Evolutionary conservation across 64 coral and sea anemone species (phyloP), one percentile per base, ranked within the genome.

Genomic region (Porites australiensis): DNA sequence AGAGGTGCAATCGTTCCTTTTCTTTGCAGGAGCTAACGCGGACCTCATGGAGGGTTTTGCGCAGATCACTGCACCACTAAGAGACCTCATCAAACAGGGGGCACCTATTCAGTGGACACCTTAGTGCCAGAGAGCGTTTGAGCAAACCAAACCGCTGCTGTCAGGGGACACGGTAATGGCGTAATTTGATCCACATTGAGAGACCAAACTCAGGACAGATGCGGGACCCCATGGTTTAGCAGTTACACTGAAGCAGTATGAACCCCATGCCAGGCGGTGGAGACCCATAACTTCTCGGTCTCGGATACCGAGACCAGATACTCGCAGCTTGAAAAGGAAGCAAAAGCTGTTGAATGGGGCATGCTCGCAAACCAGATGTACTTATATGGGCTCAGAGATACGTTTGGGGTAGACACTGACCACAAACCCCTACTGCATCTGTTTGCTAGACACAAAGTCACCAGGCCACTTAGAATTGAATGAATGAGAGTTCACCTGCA

Each of bases 331-430:
- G 65, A 84, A 12, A 92, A 92, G 46, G 64, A 91, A 71, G 64
- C 89, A n/a, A 91, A 91, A 50, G 79, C 89, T 54, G 89, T 91
- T 20, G 79, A 84, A 2, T 91, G 78, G 50, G 69, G 80, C 15
- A 75, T 92, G 18, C 64, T 92, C 10, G 55, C 59, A 46, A 92
- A 92, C 80, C 90, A 86, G 80, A 92, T 92, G 44, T 92, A 92
- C 71, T 78, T 75, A 50, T 92, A 86, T 47, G 43, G 71, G 10
- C 21, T 46, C 71, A 14, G 43, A 74, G 71, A 74, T 20, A 74
- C 4, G 27, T 49, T 74, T 49, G 71, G 48, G 71, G 13, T 74
- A 14, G 71, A 74, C 43, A 74, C 43, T 13, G 43, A 48, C 9
- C 50, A 81, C 78, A 81, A 81, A 45, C 61, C 5, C 48, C 67